Evolutionary conservation across 2,888 invertebrate genomes (phyloP).

Genomic region (Nomada fabriciana): DNA sequence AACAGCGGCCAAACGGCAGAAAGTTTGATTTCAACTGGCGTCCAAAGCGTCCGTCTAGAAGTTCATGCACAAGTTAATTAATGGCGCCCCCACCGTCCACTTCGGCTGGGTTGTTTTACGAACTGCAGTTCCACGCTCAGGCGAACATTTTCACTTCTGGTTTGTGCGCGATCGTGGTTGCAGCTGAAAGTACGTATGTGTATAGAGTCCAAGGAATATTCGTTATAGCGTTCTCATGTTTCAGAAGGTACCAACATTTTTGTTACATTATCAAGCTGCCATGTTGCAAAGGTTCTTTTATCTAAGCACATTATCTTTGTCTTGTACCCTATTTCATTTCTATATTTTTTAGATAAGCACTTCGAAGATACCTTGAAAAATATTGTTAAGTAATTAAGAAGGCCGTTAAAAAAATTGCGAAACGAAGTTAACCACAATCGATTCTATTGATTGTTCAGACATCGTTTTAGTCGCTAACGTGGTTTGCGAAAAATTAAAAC

Average conservation of each 20-base stretch:
- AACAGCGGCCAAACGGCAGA: neutral
- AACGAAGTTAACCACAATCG: too few relatives aligned
- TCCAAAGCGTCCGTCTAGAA: constrained; percentile 17
- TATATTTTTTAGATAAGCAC: too few relatives aligned
- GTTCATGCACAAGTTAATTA: constrained; percentile 46
- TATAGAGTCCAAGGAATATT: constrained; percentile 19
- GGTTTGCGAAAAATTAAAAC: too few relatives aligned
- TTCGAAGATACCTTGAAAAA: neutral
- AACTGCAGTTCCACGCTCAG: constrained; percentile 38
- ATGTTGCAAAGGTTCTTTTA: too few relatives aligned
- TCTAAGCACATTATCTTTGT: too few relatives aligned
- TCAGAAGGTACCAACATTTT: too few relatives aligned
- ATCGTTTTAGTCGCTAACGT: neutral
- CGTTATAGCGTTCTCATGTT: neutral
- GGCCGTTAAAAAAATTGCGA: neutral
- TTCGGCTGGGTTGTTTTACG: constrained; percentile 33
- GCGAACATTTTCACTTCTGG: neutral
- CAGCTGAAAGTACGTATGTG: neutral
- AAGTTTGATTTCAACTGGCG: constrained; percentile 27
- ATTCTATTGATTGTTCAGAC: neutral
- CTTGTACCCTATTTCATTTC: too few relatives aligned
- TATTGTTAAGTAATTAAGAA: neutral
- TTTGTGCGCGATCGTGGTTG: neutral
- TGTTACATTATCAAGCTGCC: too few relatives aligned
- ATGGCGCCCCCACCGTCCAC: constrained; percentile 33